phyloP scores from a whole-genome alignment of 2,797 vertebrate species.

The Trachops cirrhosus region DNA sequence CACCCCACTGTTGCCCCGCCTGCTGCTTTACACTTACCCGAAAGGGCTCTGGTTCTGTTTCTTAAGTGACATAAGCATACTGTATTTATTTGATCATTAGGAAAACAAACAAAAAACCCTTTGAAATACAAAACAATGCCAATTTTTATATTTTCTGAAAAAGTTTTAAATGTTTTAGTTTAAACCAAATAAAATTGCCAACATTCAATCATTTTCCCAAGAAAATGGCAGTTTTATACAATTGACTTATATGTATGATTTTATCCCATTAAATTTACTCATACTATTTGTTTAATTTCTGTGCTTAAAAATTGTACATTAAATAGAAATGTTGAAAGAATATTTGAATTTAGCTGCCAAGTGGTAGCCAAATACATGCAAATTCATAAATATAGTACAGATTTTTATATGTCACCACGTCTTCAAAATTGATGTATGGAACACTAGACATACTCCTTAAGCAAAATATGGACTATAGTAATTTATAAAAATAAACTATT shows the following conservation, averaged over 20 bases:
- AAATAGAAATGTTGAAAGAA: background rate
- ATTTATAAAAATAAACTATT: constrained; percentile 65
- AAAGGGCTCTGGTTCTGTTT: background rate
- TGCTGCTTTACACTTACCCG: background rate
- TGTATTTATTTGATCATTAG: background rate
- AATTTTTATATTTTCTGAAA: background rate
- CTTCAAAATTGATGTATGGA: background rate
- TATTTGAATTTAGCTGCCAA: background rate
- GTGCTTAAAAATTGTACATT: background rate
- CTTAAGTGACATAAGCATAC: background rate
- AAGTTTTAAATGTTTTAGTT: background rate
- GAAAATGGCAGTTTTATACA: background rate
- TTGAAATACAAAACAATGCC: background rate
- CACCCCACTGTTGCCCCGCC: background rate
- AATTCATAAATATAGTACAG: background rate
- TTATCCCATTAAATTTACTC: background rate
- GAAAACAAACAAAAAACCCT: background rate
- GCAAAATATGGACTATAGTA: background rate
- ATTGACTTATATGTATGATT: background rate
- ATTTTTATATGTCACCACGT: background rate
- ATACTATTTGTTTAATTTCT: background rate
- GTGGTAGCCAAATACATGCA: background rate
- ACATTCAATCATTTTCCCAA: background rate
- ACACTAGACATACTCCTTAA: background rate
- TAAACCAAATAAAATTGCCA: background rate